Evolutionary conservation across 2,113 vertebrate genomes (phyloP), one percentile per base, ranked within the genome.

Genomic region (Eulemur macaco): DNA sequence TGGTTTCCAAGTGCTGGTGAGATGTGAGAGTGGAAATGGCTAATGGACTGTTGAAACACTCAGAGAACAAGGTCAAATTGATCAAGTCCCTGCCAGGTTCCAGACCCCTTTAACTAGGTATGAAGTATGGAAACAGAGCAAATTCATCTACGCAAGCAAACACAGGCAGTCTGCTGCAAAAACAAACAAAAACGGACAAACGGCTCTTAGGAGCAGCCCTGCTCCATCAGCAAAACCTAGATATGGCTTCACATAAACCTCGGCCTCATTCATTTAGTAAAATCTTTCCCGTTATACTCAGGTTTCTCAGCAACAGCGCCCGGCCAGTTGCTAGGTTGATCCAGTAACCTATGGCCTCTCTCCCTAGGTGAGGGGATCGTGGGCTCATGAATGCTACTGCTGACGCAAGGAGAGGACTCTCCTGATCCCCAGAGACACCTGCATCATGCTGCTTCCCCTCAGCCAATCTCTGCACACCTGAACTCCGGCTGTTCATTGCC

Each of bases 401-500:
- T 69, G 45, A 69, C 21, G 31, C 5, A 5, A 5, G 37, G 6
- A 0, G 12, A 7, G 6, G 5, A 39, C 29, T 39, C 11, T 10
- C 54, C 17, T 0, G 15, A 12, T 25, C 3, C 18, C 1, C 1
- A 39, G 12, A 37, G n/a, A 14, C 3, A 5, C 14, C 15, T 45
- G n/a, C 37, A 11, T 11, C 68, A 6, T 0, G 25, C 63, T 0
- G 0, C 37, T 25, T 15, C 12, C 56, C 74, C 78, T 11, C 23
- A n/a, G 58, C 39, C 39, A 5, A 3, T 6, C 42, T 39, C 47
- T 3, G 17, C 60, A 47, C 34, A 39, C 25, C 29, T 18, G 6
- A 37, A 4, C 12, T 1, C 34, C 0, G 1, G 1, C 0, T 11
- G 42, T 45, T 81, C 25, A 60, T 29, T 80, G 45, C 18, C 82